These are phyloP conservation scores for Tribolium castaneum DNA, from an alignment of 1,140 invertebrate genomes.

Conservation along the genomic window DNA sequence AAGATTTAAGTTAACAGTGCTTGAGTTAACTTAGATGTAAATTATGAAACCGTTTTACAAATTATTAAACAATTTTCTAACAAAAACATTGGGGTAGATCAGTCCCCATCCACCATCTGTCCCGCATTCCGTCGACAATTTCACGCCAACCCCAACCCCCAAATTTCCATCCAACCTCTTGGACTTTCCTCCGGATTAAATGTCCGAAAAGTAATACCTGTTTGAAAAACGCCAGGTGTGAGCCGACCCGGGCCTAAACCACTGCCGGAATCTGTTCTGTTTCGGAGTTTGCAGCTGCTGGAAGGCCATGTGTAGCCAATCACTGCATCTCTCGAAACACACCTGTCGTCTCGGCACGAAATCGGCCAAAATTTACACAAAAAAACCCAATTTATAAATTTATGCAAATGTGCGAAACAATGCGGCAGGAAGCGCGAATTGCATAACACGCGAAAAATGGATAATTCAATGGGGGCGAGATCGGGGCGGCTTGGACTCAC, in stretches of 20 bases:
- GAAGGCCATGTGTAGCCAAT: constrained; percentile 36
- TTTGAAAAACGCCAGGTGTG: constrained; percentile 22
- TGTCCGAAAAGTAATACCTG: constrained; percentile 9
- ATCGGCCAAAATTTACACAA: not conserved
- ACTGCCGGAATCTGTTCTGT: constrained; percentile 22
- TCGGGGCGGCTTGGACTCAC: not conserved
- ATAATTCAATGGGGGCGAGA: not conserved
- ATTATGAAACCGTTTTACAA: too few species aligned
- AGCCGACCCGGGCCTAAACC: constrained; percentile 7
- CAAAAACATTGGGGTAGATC: not conserved
- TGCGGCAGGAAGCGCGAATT: constrained; percentile 20
- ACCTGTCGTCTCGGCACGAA: constrained; percentile 27
- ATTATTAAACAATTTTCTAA: too few species aligned
- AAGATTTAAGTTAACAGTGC: too few species aligned
- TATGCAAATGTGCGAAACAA: constrained; percentile 4
- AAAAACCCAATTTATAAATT: not conserved
- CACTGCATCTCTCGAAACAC: constrained; percentile 22
- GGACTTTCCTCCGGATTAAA: not conserved
- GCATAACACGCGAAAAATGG: not conserved
- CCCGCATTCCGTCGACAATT: not conserved
- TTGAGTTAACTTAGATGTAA: too few species aligned
- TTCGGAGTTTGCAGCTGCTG: constrained; percentile 38
- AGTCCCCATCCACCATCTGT: not conserved
- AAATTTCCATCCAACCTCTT: too few species aligned
- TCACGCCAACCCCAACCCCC: not conserved